Evolutionary conservation across 2,888 invertebrate species (phyloP), one percentile per base, ranked within the genome.

Genomic region (Ellobium chinense): DNA sequence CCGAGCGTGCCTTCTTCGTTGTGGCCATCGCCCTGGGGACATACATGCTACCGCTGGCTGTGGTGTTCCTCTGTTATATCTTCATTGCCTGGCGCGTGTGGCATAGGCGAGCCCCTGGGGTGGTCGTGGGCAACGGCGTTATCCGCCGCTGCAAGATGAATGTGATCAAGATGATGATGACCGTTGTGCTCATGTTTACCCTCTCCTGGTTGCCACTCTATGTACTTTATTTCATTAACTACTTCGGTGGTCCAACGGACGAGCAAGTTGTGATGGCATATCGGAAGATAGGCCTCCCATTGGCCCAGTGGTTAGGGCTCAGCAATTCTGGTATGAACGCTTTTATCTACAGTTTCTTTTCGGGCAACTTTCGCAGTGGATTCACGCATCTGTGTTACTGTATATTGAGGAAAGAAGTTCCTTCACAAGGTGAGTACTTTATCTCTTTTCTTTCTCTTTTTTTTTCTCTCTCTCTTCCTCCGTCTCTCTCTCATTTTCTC

Each of bases 251-350:
- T 0, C 81, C 82, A 27, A 54, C 75, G 14, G 56, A 80, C 56
- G 68, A 82, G 24, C 75, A 73, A 18, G 84, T 87, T 2, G 95
- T 96, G 1, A 62, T 80, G 58, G 62, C 97, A 97, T 1, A 98
- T 97, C 92, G 97, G 97, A 84, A 86, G 69, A 82, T 88, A 5
- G 85, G 87, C 9, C 96, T 97, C 27, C 98, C 98, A 3, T 95
- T 98, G 73, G 97, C 98, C 0, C 98, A 98, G 92, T 98, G 98
- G 97, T 94, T 98, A 68, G 98, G 98, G 2, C 96, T 97, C 0
- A 97, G 97, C 27, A 98, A 98, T 93, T 97, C 97, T 29, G 98
- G 98, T 94, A 97, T 98, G 91, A 98, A 98, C 93, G 98, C 98
- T 0, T 96, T 98, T 84, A 94, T 98, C 80, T 98, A 98, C 93